These are phyloP conservation scores for Calephelis virginiensis DNA, from an alignment of 1,140 invertebrate genomes.

Conservation along the genomic window DNA sequence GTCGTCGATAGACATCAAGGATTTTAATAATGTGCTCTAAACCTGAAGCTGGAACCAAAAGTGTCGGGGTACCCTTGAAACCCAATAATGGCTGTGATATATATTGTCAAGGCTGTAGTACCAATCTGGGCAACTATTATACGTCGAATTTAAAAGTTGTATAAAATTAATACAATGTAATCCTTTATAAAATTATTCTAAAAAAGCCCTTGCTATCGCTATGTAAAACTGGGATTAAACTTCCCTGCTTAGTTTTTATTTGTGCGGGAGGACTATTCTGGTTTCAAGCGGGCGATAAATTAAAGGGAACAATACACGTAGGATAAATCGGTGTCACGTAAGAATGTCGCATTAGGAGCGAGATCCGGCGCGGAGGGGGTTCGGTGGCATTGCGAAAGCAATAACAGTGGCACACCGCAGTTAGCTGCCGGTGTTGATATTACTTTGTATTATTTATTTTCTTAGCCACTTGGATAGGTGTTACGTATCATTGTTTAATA, in stretches of 20 bases:
- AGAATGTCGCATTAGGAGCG: conserved; percentile 65
- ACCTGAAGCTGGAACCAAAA: too few species aligned
- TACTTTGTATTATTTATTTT: conserved; percentile 70
- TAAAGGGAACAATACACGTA: conserved; percentile 61
- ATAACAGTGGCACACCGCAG: conserved; percentile 62
- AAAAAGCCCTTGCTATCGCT: too few species aligned
- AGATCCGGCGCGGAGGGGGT: conserved; percentile 24
- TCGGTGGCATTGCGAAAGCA: conserved; percentile 43
- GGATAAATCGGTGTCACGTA: conserved; percentile 74
- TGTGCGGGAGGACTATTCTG: conserved; percentile 35
- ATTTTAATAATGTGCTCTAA: too few species aligned
- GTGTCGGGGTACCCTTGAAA: too few species aligned
- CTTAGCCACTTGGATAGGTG: conserved; percentile 40
- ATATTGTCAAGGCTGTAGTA: too few species aligned
- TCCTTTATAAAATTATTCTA: too few species aligned
- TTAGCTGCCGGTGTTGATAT: conserved; percentile 54
- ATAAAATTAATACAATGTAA: too few species aligned
- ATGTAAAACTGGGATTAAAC: neutral
- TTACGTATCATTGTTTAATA: conserved; percentile 23
- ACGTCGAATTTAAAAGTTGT: too few species aligned
- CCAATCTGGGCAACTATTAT: too few species aligned
- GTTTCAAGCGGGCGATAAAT: conserved; percentile 61
- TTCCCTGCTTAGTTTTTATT: conserved; percentile 7
- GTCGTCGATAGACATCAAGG: too few species aligned
- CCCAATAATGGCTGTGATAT: too few species aligned